Base-by-base conservation (phyloP, 1,140 invertebrate species). In the Heliconius himera region DNA sequence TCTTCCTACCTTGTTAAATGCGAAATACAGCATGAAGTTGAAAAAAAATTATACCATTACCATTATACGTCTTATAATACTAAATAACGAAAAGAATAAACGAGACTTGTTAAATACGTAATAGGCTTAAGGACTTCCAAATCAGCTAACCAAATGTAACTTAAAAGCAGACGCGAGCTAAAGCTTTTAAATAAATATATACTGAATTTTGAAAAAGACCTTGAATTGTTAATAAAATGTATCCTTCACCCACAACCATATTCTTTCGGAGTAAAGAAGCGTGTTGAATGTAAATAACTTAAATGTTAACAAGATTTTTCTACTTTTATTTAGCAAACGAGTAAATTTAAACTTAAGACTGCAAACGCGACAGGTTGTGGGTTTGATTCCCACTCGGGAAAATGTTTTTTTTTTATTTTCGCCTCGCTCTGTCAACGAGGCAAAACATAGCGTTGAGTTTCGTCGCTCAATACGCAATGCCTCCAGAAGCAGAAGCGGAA, bases 101-200 rank as follows among this genome's bases (percentile, higher is more conserved):
- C 11, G 22, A 22, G 22, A 26, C 9, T 8, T 66, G 9, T 66
- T 66, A 66, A 66, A 66, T 66, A 66, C 56, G 22, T 89, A 82
- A 88, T 86, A 72, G 73, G 51, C 71, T 78, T 73, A 78, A 73
- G 73, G 54, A 38, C 71, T 78, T 78, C 38, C 8, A 11, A 56
- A 73, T 78, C n/a, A 29, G 11, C 76, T 77, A 78, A 74, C 51
- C 60, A 74, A 78, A 60, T 70, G 26, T 66, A 38, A 78, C 72
- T 78, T 74, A 49, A 78, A 78, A 78, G 75, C 60, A 51, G 76
- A 78, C 51, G 26, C 46, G 18, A 54, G n/a, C n/a, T 49, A 38
- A 77, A 73, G 29, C 72, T 41, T 78, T 38, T 74, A 56, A 74
- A 78, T 74, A 74, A 74, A 56, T 60, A 76, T 66, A 22, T 66